Evolutionary conservation across 2,113 vertebrate species (phyloP), one percentile per base, ranked within the genome.

Genomic region (Riparia riparia): DNA sequence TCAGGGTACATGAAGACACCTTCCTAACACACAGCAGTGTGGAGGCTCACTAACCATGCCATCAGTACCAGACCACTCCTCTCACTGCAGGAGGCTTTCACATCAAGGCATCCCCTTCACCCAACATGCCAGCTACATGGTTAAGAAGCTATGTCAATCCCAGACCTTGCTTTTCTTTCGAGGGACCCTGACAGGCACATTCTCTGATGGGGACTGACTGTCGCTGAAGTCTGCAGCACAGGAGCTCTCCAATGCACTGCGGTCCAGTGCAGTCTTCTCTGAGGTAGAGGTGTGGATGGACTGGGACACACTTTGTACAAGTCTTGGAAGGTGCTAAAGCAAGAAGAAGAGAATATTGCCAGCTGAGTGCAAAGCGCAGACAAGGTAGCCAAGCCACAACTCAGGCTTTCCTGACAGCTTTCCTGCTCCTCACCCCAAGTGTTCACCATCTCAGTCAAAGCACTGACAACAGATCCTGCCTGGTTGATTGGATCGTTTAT

Each of bases 181-280:
- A 8, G 92, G 91, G 12, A 86, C 60, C 21, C 69, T 96, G 31
- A 97, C 80, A 20, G 92, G 93, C 70, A 69, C 91, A 2, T 93
- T 89, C 24, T 98, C 98, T 2, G 97, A 96, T 3, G 98, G 96
- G 0, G 98, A 98, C 77, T 97, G 69, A 84, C 99, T 99, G 95
- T 99, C 99, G 4, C 98, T 99, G 86, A 99, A 86, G 87, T 99
- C 99, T 6, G 98, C 98, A 6, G 98, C 98, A 49, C 98, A 99
- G 17, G 99, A 99, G 79, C 96, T 98, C 34, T 99, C 99, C 19
- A 98, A 97, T 68, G 90, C 89, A 8, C 88, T 94, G n/a, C 89
- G 96, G 31, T 98, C 98, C 81, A 89, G 57, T 3, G 14, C 28
- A 3, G 96, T 58, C 49, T 92, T 86, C 83, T 97, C 95, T 4